A percentile compares a stretch with the other conserved stretches of the same genome.
Conservation (phyloP, 1,140 invertebrate species). For the Cydia splendana region DNA sequence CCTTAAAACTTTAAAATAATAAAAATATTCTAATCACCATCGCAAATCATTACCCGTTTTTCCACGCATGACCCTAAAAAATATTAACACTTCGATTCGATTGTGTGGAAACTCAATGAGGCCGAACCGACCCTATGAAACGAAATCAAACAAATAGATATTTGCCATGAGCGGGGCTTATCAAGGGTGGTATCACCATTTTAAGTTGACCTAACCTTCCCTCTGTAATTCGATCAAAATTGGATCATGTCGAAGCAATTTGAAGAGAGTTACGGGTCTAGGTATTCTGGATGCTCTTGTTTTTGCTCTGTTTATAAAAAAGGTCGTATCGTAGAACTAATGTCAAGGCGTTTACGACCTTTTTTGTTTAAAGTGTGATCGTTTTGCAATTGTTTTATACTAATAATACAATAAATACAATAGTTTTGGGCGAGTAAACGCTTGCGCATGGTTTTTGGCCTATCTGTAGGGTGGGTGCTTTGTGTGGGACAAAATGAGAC, state of each 20-base stretch:
- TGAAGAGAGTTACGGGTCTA: background rate
- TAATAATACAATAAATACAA: slow-evolving; percentile 56
- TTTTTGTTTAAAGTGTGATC: background rate
- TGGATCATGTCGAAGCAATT: background rate
- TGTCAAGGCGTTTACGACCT: background rate
- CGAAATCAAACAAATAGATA: slow-evolving; percentile 52
- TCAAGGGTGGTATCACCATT: slow-evolving; percentile 40
- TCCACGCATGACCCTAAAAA: slow-evolving; percentile 28
- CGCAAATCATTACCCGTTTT: slow-evolving; percentile 1
- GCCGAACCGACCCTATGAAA: slow-evolving; percentile 39
- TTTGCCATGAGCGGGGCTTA: slow-evolving; percentile 45
- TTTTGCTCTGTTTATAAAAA: slow-evolving; percentile 6
- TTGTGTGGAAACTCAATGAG: slow-evolving; percentile 41
- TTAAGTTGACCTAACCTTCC: background rate
- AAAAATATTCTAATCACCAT: background rate
- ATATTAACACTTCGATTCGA: slow-evolving; percentile 32
- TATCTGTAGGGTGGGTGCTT: slow-evolving; percentile 29
- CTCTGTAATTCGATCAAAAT: background rate
- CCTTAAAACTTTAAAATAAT: no score
- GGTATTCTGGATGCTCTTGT: slow-evolving; percentile 29
- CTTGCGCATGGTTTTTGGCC: slow-evolving; percentile 35
- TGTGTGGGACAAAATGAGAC: slow-evolving; percentile 4
- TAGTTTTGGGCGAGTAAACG: slow-evolving; percentile 45
- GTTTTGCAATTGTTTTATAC: slow-evolving; percentile 44
- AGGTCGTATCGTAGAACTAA: background rate